A percentile compares a stretch with the other conserved stretches of the same genome.
phyloP scores from a whole-genome alignment of 2,888 invertebrate genomes.

The Perizoma flavofasciatum region DNA sequence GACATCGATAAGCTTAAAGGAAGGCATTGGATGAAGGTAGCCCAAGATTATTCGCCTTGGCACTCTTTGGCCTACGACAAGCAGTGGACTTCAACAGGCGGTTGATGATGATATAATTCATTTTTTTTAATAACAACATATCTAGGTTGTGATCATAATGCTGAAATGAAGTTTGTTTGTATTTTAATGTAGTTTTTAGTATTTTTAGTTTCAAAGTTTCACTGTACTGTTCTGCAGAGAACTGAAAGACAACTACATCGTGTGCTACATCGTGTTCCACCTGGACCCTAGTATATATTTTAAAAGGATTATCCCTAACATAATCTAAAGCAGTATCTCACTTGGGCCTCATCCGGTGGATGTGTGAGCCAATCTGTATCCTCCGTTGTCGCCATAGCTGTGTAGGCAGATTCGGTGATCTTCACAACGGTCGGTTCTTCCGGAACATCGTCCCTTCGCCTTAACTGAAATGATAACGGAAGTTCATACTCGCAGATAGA shows the following conservation, averaged over 20 bases:
- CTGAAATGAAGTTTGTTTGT: too few species aligned
- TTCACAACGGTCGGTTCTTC: slow-evolving; percentile 56
- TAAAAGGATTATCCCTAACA: slow-evolving; percentile 9
- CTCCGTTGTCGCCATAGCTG: slow-evolving; percentile 69
- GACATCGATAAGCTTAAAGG: too few species aligned
- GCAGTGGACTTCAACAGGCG: too few species aligned
- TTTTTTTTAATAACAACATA: too few species aligned
- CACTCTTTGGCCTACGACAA: too few species aligned
- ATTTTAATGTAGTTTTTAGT: too few species aligned
- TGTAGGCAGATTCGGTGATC: slow-evolving; percentile 67
- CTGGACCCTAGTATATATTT: slow-evolving; percentile 15
- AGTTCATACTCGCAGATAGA: not conserved
- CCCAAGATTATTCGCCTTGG: too few species aligned
- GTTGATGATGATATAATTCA: too few species aligned
- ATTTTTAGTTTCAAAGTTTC: not conserved
- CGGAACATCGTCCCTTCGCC: slow-evolving; percentile 55
- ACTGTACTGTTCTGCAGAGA: not conserved
- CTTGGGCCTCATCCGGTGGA: slow-evolving; percentile 61
- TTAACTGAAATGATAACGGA: slow-evolving; percentile 50
- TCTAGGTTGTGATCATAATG: too few species aligned
- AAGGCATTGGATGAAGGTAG: too few species aligned
- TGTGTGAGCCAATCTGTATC: slow-evolving; percentile 77
- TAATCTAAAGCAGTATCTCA: slow-evolving; percentile 45
- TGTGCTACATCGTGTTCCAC: slow-evolving; percentile 4
- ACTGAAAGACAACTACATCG: not conserved